These are phyloP conservation scores for Xiphophorus birchmanni DNA, from an alignment of 2,797 vertebrate genomes.

Conservation along the genomic window DNA sequence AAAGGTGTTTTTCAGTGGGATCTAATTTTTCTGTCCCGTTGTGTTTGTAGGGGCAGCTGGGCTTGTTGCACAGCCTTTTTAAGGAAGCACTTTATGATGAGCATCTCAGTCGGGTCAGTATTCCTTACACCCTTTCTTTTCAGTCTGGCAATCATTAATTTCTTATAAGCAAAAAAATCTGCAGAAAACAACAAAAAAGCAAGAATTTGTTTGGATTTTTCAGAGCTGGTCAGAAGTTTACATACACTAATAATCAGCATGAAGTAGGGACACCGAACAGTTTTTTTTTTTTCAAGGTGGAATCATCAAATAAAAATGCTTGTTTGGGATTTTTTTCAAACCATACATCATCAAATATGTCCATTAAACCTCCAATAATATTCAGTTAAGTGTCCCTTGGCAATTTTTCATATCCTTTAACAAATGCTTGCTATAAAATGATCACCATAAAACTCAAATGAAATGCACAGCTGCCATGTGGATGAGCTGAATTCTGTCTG, in stretches of 20 bases:
- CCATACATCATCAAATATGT: not conserved
- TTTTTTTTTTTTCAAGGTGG: not conserved
- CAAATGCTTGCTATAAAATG: not conserved
- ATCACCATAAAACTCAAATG: not conserved
- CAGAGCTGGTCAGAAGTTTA: not conserved
- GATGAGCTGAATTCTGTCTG: not conserved
- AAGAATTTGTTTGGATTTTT: not conserved
- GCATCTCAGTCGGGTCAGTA: slow-evolving; percentile 88
- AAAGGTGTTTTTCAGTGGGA: slow-evolving; percentile 3
- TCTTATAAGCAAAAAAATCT: not conserved
- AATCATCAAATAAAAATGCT: not conserved
- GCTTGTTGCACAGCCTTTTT: slow-evolving; percentile 88
- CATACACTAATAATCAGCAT: not conserved
- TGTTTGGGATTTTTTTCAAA: not conserved
- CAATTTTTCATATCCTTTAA: not conserved
- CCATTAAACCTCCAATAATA: not conserved
- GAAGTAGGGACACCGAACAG: not conserved
- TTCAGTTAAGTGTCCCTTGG: not conserved
- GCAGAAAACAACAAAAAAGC: not conserved
- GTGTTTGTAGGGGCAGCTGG: slow-evolving; percentile 87
- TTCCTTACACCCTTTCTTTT: not conserved
- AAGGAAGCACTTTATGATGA: slow-evolving; percentile 89
- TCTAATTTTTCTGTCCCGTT: not conserved
- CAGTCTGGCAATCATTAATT: not conserved
- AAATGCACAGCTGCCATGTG: not conserved